Conservation (phyloP, 2,888 invertebrate species). For the Parnassius orleans region DNA sequence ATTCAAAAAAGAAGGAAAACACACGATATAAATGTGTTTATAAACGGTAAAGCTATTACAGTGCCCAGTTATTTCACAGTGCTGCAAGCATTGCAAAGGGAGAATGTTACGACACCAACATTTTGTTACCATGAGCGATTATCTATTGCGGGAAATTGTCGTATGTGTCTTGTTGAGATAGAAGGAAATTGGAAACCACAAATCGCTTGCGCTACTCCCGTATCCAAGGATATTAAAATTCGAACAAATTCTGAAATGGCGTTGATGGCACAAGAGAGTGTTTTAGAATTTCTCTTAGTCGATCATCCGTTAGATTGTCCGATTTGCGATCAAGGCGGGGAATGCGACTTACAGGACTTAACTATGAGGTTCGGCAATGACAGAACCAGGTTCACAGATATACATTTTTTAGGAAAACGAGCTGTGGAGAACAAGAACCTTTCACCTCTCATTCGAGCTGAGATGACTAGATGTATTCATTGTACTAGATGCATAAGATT, state of each 20-base stretch:
- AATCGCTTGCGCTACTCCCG: constrained; percentile 99
- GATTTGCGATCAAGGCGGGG: constrained; percentile 98
- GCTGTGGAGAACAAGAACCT: constrained; percentile 98
- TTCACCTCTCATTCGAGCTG: constrained; percentile 97
- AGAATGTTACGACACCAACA: constrained; percentile 84
- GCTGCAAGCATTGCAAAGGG: constrained; percentile 81
- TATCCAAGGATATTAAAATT: constrained; percentile 97
- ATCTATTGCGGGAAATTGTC: constrained; percentile 98
- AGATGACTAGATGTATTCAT: constrained; percentile 99
- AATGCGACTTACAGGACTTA: constrained; percentile 97
- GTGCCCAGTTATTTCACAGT: constrained; percentile 98
- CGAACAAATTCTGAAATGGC: constrained; percentile 96
- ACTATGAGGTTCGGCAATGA: constrained; percentile 98
- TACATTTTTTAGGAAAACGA: constrained; percentile 92
- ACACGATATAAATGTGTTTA: constrained; percentile 86
- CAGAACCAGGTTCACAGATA: constrained; percentile 94
- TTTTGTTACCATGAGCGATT: constrained; percentile 99
- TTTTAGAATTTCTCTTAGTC: constrained; percentile 97
- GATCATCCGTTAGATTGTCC: constrained; percentile 99
- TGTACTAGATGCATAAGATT: constrained; percentile 99
- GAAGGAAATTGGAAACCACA: constrained; percentile 98
- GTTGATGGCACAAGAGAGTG: constrained; percentile 84
- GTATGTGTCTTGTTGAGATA: constrained; percentile 99
- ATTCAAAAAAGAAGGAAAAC: constrained; percentile 33
- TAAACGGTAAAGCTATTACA: constrained; percentile 94